Evolutionary conservation across 2,888 invertebrate genomes (phyloP).

Genomic region (Xanthorhoe designata): DNA sequence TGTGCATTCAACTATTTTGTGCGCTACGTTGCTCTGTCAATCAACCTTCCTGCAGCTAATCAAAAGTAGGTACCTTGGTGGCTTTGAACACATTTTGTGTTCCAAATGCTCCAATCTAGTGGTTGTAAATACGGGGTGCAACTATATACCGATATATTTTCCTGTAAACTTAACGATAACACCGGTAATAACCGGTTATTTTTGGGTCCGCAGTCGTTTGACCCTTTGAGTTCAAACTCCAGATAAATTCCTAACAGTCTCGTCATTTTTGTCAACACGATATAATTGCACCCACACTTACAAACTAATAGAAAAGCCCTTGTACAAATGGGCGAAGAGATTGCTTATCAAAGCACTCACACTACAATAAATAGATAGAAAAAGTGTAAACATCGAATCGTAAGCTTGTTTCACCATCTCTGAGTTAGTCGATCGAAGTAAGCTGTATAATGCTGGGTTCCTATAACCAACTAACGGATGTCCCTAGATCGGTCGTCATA

Average conservation of each 20-base stretch:
- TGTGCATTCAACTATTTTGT: neutral
- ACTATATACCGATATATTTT: neutral
- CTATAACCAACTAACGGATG: too few relatives aligned
- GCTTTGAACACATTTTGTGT: neutral
- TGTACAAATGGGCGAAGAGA: neutral
- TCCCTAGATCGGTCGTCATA: too few relatives aligned
- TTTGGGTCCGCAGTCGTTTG: neutral
- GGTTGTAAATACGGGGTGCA: conserved; percentile 1
- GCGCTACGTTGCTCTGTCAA: neutral
- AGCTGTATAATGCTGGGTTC: too few relatives aligned
- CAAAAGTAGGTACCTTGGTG: neutral
- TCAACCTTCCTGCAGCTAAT: neutral
- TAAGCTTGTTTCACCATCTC: too few relatives aligned
- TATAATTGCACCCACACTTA: conserved; percentile 7
- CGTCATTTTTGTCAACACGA: neutral
- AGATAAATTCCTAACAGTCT: neutral
- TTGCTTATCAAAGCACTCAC: neutral
- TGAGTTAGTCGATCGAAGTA: too few relatives aligned
- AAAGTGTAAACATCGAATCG: conserved; percentile 1
- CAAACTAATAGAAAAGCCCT: conserved; percentile 8
- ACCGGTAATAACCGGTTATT: neutral
- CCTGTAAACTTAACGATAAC: neutral
- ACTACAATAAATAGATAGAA: conserved; percentile 7
- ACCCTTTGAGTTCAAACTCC: neutral
- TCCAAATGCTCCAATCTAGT: neutral